A percentile compares a stretch with the other conserved stretches of the same genome.
Evolutionary conservation across 1,140 invertebrate species (phyloP).

Genomic region (Leptonema lineaticorne): DNA sequence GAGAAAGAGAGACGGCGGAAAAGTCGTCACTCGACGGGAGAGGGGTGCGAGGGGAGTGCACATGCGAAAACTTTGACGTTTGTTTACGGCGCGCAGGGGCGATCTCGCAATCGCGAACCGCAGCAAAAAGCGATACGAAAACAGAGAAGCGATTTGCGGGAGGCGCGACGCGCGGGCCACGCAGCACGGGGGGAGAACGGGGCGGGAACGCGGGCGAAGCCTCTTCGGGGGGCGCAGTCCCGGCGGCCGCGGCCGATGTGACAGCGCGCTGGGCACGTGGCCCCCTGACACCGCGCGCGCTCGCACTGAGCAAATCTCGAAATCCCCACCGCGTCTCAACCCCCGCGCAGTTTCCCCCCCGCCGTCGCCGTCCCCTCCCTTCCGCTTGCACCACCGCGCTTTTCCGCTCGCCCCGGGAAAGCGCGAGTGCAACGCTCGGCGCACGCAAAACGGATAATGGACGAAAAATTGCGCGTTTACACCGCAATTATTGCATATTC

Average conservation of each 20-base stretch:
- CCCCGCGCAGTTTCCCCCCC: neutral
- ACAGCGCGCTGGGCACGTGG: slow-evolving; percentile 5
- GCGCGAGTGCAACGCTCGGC: too few species aligned
- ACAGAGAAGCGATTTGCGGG: neutral
- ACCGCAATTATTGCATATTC: too few species aligned
- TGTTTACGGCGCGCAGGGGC: neutral
- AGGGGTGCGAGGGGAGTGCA: neutral
- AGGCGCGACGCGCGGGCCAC: neutral
- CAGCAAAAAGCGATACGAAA: neutral
- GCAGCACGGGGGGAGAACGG: neutral
- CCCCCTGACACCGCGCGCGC: neutral
- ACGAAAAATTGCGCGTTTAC: too few species aligned
- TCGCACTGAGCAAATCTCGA: slow-evolving; percentile 3
- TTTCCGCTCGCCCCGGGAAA: neutral
- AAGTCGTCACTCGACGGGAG: too few species aligned
- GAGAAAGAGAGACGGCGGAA: too few species aligned
- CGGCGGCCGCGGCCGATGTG: neutral
- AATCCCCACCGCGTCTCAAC: neutral
- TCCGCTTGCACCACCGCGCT: neutral
- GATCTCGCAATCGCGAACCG: too few species aligned
- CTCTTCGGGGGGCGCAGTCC: neutral
- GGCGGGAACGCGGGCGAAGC: neutral
- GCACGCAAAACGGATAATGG: too few species aligned
- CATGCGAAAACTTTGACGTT: neutral
- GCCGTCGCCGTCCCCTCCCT: neutral